These are phyloP conservation scores for Propithecus perrieri DNA, from an alignment of 2,797 vertebrate species.

Conservation along the genomic window DNA sequence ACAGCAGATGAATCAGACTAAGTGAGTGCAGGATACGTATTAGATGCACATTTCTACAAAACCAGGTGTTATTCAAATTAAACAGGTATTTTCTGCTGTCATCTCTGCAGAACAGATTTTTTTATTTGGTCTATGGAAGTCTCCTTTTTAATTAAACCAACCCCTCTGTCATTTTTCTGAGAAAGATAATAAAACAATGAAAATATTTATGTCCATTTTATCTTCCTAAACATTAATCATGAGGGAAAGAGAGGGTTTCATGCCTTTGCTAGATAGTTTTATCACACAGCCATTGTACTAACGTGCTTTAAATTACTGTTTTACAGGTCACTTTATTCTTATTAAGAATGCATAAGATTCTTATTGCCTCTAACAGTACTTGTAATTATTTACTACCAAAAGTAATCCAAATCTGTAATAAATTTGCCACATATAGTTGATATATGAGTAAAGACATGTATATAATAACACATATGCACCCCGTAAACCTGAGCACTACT, in stretches of 20 bases:
- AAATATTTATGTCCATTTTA: conserved; percentile 58
- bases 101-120: conserved; percentile 21
- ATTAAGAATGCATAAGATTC: conserved; percentile 29
- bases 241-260: conserved; percentile 22
- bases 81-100: conserved; percentile 33
- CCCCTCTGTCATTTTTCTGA: conserved; percentile 36
- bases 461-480: neutral
- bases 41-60: conserved; percentile 9
- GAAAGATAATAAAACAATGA: conserved; percentile 55
- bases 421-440: neutral
- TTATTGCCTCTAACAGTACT: conserved; percentile 3
- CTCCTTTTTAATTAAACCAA: conserved; percentile 65
- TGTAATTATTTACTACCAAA: conserved; percentile 52
- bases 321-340: conserved; percentile 46
- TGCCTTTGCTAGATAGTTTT: conserved; percentile 44
- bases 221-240: conserved; percentile 49
- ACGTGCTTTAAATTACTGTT: conserved; percentile 38
- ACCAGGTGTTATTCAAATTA: conserved; percentile 28
- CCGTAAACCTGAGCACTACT: neutral
- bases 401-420: conserved; percentile 42
- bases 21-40: neutral
- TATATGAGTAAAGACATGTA: neutral
- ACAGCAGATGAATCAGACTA: conserved; percentile 25
- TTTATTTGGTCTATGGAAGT: conserved; percentile 33
- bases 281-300: neutral